Percentiles rank a stretch among this genome's conserved stretches.
phyloP scores from a whole-genome alignment of 2,888 invertebrate genomes.

The Chloroclystis v-ata region DNA sequence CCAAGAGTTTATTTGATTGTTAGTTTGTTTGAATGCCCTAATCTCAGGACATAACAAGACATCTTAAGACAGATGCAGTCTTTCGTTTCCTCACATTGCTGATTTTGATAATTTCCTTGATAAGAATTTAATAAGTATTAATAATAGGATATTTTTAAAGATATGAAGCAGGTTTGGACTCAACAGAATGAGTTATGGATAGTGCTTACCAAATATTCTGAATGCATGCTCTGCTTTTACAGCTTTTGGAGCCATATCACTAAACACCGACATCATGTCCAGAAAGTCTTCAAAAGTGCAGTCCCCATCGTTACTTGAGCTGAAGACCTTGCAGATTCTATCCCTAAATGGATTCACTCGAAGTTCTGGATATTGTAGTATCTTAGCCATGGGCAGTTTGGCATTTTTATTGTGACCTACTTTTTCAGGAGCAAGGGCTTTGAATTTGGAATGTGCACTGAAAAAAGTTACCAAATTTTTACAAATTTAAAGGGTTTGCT shows the following conservation, averaged over 20 bases:
- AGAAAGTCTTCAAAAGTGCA: conserved; percentile 97
- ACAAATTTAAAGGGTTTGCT: no score
- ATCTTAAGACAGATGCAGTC: no score
- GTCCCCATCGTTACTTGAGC: conserved; percentile 92
- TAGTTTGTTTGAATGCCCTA: no score
- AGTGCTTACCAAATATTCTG: conserved; percentile 94
- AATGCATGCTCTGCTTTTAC: conserved; percentile 97
- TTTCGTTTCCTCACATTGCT: no score
- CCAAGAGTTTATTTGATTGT: no score
- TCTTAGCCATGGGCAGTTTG: conserved; percentile 89
- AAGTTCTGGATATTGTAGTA: conserved; percentile 91
- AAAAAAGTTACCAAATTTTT: no score
- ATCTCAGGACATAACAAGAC: no score
- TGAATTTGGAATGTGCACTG: conserved; percentile 94
- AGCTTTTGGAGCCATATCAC: conserved; percentile 92
- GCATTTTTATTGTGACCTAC: conserved; percentile 93
- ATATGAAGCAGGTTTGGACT: no score
- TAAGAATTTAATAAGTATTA: no score
- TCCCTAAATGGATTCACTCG: conserved; percentile 95
- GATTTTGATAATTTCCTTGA: no score
- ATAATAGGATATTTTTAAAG: no score
- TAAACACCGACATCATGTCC: conserved; percentile 98
- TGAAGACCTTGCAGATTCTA: conserved; percentile 94
- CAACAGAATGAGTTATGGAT: no score
- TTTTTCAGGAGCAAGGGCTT: conserved; percentile 91